Evolutionary conservation across 2,797 vertebrate genomes (phyloP).

Genomic region (Triplophysa yarkandensis): DNA sequence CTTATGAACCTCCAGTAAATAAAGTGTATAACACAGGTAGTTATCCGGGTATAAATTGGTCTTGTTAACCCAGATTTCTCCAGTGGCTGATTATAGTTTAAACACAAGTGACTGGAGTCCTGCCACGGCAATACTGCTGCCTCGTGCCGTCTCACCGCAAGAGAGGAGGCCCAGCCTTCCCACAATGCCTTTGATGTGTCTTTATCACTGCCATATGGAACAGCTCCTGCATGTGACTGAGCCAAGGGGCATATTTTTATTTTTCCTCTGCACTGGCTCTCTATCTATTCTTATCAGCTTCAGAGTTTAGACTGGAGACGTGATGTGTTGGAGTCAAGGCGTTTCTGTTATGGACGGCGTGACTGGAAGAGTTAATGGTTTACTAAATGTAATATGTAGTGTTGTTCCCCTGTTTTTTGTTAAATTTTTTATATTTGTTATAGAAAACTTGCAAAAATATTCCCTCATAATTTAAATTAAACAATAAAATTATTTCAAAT

Average conservation of each 20-base stretch:
- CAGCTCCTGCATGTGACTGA: slow-evolving; percentile 21
- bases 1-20: slow-evolving; percentile 41
- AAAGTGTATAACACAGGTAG: slow-evolving; percentile 39
- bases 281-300: slow-evolving; percentile 39
- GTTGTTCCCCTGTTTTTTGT: too few relatives aligned
- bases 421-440: too few relatives aligned
- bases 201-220: slow-evolving; percentile 62
- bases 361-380: neutral
- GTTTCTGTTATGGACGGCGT: neutral
- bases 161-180: slow-evolving; percentile 44
- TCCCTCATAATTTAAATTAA: too few relatives aligned
- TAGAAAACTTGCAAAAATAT: too few relatives aligned
- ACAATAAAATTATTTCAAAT: too few relatives aligned
- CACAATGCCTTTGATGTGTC: slow-evolving; percentile 57
- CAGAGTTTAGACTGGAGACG: slow-evolving; percentile 14
- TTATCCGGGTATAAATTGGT: slow-evolving; percentile 63
- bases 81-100: slow-evolving; percentile 67
- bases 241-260: slow-evolving; percentile 45
- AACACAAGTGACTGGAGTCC: slow-evolving; percentile 29
- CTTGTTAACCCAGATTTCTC: slow-evolving; percentile 63
- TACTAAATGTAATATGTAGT: neutral
- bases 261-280: slow-evolving; percentile 6
- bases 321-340: slow-evolving; percentile 10
- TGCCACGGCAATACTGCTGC: slow-evolving; percentile 30
- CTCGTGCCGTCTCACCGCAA: slow-evolving; percentile 49